These are phyloP conservation scores for Anarhynchus alexandrinus DNA, from an alignment of 2,113 vertebrate species.

Conservation along the genomic window DNA sequence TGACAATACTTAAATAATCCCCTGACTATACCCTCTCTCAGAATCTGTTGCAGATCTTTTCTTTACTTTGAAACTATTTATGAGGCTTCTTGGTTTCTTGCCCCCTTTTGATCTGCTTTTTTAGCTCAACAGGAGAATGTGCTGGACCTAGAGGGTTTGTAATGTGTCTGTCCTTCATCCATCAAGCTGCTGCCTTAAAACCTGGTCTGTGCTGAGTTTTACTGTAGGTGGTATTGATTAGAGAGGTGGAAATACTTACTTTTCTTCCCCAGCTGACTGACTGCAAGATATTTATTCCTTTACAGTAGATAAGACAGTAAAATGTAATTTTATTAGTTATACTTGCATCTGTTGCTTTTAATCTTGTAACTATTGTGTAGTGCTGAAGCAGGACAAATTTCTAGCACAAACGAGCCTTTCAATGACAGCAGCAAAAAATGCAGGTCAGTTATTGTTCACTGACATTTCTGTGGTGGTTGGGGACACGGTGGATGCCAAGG, in stretches of 20 bases:
- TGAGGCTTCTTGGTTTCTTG: not conserved
- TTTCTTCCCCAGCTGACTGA: not conserved
- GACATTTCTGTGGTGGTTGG: not conserved
- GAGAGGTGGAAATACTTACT: not conserved
- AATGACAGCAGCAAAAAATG: not conserved
- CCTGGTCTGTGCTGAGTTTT: not conserved
- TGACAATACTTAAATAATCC: not conserved
- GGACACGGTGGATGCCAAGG: not conserved
- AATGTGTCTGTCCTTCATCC: not conserved
- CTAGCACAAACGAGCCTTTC: not conserved
- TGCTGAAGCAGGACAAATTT: not conserved
- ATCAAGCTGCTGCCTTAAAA: not conserved
- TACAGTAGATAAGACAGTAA: not conserved
- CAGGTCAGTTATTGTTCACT: not conserved
- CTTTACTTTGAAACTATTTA: not conserved
- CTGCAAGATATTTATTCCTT: not conserved
- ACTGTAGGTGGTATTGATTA: not conserved
- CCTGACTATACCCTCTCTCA: not conserved
- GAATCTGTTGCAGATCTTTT: not conserved
- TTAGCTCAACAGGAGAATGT: not conserved
- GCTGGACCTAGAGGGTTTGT: not conserved
- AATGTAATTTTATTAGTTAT: not conserved
- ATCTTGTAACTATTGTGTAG: not conserved
- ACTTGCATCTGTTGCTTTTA: not conserved
- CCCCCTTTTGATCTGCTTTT: not conserved